Evolutionary conservation across 2,797 vertebrate genomes (phyloP).

Genomic region (Argyrosomus regius): DNA sequence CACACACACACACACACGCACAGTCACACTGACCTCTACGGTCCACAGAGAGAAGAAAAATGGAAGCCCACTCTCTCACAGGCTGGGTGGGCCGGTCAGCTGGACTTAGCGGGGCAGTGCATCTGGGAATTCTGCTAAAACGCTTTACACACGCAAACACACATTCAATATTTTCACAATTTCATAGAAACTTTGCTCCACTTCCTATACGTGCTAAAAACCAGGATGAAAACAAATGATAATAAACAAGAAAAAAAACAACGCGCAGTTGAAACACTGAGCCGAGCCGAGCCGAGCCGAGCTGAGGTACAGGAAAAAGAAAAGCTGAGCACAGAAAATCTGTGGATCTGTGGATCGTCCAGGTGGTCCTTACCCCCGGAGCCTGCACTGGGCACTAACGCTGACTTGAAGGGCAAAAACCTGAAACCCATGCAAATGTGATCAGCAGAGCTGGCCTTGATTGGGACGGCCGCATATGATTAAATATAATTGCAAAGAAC

Average conservation of each 20-base stretch:
- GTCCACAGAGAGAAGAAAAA: conserved; percentile 77
- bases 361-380: conserved; percentile 82
- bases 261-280: not conserved
- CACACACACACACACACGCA: conserved; percentile 38
- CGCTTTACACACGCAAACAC: conserved; percentile 51
- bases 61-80: conserved; percentile 78
- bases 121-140: conserved; percentile 81
- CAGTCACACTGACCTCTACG: conserved; percentile 59
- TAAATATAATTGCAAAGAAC: conserved; percentile 87
- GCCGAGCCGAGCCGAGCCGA: not conserved
- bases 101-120: conserved; percentile 68
- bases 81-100: conserved; percentile 87
- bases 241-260: rapidly evolving
- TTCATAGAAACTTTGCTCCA: conserved; percentile 13
- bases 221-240: not conserved
- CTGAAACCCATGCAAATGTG: conserved; percentile 87
- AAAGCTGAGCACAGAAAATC: conserved; percentile 24
- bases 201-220: not conserved
- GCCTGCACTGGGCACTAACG: conserved; percentile 63
- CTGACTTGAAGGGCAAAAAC: conserved; percentile 78
- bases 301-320: conserved; percentile 3
- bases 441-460: conserved; percentile 83
- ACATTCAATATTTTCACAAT: conserved; percentile 29
- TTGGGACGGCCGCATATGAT: conserved; percentile 86
- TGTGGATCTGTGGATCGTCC: conserved; percentile 58